Evolutionary conservation across 2,113 vertebrate genomes (phyloP).

Genomic region (Phasianus colchicus): DNA sequence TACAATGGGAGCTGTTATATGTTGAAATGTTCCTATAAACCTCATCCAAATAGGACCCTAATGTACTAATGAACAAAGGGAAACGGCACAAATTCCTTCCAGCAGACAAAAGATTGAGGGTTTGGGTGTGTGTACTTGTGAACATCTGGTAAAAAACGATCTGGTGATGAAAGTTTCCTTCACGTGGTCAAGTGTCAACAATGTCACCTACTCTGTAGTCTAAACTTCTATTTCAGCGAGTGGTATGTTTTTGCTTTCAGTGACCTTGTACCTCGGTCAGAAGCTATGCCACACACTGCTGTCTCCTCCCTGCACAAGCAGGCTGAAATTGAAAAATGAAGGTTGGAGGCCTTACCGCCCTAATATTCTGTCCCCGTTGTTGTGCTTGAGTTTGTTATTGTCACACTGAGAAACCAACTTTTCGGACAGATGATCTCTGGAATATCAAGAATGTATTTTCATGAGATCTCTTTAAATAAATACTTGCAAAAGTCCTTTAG

Average conservation of each 20-base stretch:
- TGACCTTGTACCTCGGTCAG: slow-evolving; percentile 8
- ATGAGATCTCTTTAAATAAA: background rate
- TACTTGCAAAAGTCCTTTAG: background rate
- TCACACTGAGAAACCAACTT: background rate
- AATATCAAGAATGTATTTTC: background rate
- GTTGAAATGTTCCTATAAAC: background rate
- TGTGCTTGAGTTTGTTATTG: background rate
- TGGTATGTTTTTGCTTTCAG: slow-evolving; percentile 14
- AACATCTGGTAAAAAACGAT: background rate
- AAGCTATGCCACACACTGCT: slow-evolving; percentile 7
- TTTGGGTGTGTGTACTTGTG: background rate
- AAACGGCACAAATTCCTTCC: background rate
- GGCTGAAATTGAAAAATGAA: background rate
- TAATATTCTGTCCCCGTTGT: background rate
- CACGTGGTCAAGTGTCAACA: background rate
- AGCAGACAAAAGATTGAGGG: background rate
- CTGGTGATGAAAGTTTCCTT: slow-evolving; percentile 49
- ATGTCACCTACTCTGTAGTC: slow-evolving; percentile 24
- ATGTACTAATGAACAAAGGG: background rate
- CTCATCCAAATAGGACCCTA: background rate
- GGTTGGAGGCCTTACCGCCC: background rate
- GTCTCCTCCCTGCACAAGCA: background rate
- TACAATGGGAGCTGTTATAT: background rate
- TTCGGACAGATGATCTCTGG: background rate
- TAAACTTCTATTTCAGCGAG: slow-evolving; percentile 46